These are phyloP conservation scores for Xiphorhynchus erythropygius DNA, from an alignment of 2,797 vertebrate species.

Conservation along the genomic window DNA sequence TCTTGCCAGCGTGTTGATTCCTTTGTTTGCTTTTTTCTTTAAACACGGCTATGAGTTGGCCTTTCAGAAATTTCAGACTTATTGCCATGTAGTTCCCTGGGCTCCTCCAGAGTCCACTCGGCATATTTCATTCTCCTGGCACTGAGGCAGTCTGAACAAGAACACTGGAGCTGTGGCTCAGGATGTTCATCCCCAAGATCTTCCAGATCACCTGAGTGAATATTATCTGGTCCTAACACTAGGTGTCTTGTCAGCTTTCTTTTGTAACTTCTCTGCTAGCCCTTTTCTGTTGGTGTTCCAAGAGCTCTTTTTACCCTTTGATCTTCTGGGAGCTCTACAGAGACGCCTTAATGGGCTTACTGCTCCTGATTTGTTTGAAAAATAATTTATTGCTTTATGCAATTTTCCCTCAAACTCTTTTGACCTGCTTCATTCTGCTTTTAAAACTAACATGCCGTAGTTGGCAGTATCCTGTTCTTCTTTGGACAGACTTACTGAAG, in stretches of 20 bases:
- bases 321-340: background rate
- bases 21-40: background rate
- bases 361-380: background rate
- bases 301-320: background rate
- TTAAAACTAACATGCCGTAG: background rate
- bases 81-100: accelerated
- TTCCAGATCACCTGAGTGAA: background rate
- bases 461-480: background rate
- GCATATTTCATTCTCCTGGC: background rate
- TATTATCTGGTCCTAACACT: background rate
- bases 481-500: background rate
- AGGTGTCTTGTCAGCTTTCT: background rate
- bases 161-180: background rate
- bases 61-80: background rate
- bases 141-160: background rate
- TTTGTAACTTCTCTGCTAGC: background rate
- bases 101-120: background rate
- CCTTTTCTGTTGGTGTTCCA: background rate
- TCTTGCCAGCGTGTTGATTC: background rate
- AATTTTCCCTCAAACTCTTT: background rate
- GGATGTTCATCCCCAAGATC: background rate
- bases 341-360: background rate
- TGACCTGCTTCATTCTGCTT: background rate
- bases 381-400: background rate
- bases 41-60: background rate